Evolutionary conservation across 2,113 vertebrate genomes (phyloP), one percentile per base, ranked within the genome.

Genomic region (Callospermophilus lateralis): DNA sequence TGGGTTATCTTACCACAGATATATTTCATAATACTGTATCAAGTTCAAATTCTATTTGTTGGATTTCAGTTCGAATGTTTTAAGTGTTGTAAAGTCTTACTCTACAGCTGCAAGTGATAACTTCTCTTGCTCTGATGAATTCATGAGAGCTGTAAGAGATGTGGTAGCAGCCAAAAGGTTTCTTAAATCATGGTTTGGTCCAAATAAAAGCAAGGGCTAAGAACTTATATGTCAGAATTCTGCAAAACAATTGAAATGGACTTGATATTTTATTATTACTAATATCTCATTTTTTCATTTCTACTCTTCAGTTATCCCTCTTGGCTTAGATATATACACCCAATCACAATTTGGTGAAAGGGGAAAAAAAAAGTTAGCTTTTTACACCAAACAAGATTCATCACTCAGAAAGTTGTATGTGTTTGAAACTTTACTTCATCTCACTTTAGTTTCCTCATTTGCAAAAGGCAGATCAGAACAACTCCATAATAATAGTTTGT

Each of bases 1-100:
- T 85, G 74, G 17, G 53, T 95, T 80, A 77, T 80, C 76, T 91
- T 94, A 68, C 32, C 61, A 85, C 17, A 94, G 84, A 84, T 6
- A 26, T 37, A 83, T 97, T 97, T 95, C 89, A 79, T 74, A 95
- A 96, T 48, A 45, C 32, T 93, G 22, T 68, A 26, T 53, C 63
- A 88, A 93, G 55, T 96, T 95, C 83, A 96, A 79, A 45, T 94
- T 83, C 6, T 84, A 28, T 88, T 95, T 58, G 85, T 68, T 37
- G 67, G 68, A 45, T 85, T 90, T 94, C 83, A 55, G 9, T 17
- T 24, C 10, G 7, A 45, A 45, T 13, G 24, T 28, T 63, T 24
- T 63, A 63, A 63, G 3, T 11, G 30, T 85, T 97, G 93, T 68
- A 70, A 48, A 42, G 32, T 68, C n/a, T 74, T n/a, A 7, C 28